Conservation (phyloP, 2,888 invertebrate species). For the Platyscelio sp. region DNA sequence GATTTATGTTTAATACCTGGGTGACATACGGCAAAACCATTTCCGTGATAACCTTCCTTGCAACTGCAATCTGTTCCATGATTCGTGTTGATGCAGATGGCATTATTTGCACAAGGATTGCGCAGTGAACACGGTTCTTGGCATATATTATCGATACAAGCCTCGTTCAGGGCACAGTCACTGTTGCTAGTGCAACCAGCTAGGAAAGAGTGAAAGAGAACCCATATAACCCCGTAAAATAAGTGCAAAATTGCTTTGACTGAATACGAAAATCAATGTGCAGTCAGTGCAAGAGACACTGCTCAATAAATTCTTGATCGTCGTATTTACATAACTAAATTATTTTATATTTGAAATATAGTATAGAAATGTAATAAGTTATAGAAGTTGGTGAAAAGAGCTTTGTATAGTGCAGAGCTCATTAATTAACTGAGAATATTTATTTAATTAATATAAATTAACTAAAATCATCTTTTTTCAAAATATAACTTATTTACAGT, state of each 20-base stretch:
- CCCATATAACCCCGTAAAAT: constrained; percentile 82
- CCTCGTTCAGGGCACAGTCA: constrained; percentile 94
- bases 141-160: constrained; percentile 94
- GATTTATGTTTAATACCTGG: no score
- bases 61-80: constrained; percentile 95
- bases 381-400: constrained; percentile 39
- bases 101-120: constrained; percentile 94
- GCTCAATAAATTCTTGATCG: constrained; percentile 24
- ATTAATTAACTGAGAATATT: no score
- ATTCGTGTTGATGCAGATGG: constrained; percentile 94
- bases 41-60: constrained; percentile 94
- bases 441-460: no score
- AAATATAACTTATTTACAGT: constrained; percentile 78
- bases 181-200: constrained; percentile 95
- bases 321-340: constrained; percentile 46
- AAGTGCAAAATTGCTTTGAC: constrained; percentile 72
- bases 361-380: constrained; percentile 8
- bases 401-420: constrained; percentile 45
- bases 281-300: constrained; percentile 57
- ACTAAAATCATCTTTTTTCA: neutral
- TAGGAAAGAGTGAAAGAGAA: constrained; percentile 82
- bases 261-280: constrained; percentile 65
- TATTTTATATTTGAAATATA: neutral
- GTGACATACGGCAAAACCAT: constrained; percentile 93
- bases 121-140: constrained; percentile 94